phyloP scores from a whole-genome alignment of 1,140 invertebrate species.

The Trichomalopsis sarcophagae region DNA sequence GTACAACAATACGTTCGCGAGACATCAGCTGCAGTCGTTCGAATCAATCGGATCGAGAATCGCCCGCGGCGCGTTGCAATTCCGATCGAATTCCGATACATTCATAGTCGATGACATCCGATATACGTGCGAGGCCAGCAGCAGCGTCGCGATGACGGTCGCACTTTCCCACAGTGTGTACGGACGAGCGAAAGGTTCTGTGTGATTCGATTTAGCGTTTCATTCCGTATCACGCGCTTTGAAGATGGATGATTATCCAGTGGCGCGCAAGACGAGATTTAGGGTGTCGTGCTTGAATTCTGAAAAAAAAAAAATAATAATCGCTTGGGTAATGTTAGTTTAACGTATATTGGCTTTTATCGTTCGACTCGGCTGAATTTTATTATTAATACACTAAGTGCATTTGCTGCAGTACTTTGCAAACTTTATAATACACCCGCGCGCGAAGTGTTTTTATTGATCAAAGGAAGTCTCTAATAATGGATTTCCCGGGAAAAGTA shows the following conservation, averaged over 20 bases:
- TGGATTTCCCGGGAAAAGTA: background rate
- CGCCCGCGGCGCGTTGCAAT: background rate
- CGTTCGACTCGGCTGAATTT: background rate
- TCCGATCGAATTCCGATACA: conserved; percentile 38
- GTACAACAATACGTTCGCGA: conserved; percentile 9
- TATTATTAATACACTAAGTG: background rate
- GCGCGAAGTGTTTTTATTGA: background rate
- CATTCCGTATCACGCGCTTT: background rate
- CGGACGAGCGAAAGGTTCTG: background rate
- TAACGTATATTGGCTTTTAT: too few species aligned
- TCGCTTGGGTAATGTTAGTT: too few species aligned
- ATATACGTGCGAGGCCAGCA: conserved; percentile 24
- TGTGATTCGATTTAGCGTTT: conserved; percentile 17
- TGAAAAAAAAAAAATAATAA: too few species aligned
- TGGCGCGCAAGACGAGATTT: too few species aligned
- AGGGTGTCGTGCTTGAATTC: too few species aligned
- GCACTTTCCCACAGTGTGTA: conserved; percentile 8
- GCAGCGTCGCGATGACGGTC: background rate
- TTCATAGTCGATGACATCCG: conserved; percentile 25
- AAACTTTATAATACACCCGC: background rate
- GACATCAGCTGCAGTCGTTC: background rate
- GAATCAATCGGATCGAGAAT: conserved; percentile 24
- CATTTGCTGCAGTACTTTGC: background rate
- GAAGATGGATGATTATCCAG: background rate
- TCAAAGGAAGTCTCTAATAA: conserved; percentile 22